A percentile compares a stretch with the other conserved stretches of the same genome.
Evolutionary conservation across 2,113 vertebrate genomes (phyloP).

Genomic region (Cynocephalus volans): DNA sequence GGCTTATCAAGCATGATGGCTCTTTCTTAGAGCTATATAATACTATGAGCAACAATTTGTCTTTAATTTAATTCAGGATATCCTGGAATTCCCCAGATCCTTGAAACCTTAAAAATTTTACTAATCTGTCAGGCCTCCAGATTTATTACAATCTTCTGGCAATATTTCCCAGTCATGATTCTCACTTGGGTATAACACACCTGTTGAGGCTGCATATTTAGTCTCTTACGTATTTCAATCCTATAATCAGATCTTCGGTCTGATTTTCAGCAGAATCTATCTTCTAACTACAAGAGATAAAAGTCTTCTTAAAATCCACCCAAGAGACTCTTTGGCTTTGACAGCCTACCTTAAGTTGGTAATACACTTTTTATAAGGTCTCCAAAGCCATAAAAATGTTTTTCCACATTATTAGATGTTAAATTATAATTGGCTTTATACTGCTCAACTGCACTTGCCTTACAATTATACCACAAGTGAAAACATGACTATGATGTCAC

Average conservation of each 20-base stretch:
- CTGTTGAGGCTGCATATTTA: background rate
- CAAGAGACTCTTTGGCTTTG: constrained; percentile 1
- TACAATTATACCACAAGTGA: background rate
- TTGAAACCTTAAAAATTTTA: background rate
- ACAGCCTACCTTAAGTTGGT: background rate
- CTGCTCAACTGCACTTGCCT: background rate
- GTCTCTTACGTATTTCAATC: background rate
- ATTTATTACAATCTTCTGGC: background rate
- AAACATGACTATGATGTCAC: constrained; percentile 24
- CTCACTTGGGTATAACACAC: background rate
- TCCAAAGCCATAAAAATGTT: background rate
- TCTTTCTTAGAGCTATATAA: background rate
- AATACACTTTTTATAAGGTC: constrained; percentile 8
- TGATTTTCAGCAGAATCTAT: constrained; percentile 41
- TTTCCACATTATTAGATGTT: background rate
- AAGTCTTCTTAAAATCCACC: background rate
- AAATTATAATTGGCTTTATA: background rate
- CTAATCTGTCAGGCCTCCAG: background rate
- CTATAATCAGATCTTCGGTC: constrained; percentile 19
- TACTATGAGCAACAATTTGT: background rate
- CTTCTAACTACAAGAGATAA: background rate
- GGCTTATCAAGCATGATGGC: background rate
- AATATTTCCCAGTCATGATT: background rate
- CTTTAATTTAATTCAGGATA: background rate
- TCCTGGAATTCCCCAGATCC: background rate